A percentile compares a stretch with the other conserved stretches of the same genome.
These are phyloP conservation scores for Epistrophella euchroma DNA, from an alignment of 2,888 invertebrate genomes.

Conservation along the genomic window DNA sequence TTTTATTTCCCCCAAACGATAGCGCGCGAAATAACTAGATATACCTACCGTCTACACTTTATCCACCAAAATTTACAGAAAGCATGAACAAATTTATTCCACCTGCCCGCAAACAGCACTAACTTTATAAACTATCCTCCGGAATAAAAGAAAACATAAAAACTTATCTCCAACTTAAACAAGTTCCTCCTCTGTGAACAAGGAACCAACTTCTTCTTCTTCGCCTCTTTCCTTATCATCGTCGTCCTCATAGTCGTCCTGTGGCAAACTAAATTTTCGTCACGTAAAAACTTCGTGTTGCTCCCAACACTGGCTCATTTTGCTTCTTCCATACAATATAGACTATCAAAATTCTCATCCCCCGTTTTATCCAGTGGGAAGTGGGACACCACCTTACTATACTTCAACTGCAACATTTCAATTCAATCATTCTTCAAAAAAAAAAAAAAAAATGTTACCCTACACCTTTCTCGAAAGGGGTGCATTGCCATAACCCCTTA, in stretches of 20 bases:
- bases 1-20: constrained; percentile 10
- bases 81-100: constrained; percentile 58
- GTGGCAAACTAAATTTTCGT: constrained; percentile 63
- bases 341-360: background rate
- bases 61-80: constrained; percentile 43
- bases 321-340: background rate
- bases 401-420: constrained; percentile 66
- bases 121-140: constrained; percentile 42
- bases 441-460: constrained; percentile 15
- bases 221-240: background rate
- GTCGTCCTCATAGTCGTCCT: constrained; percentile 10
- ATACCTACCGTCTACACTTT: background rate
- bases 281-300: constrained; percentile 55
- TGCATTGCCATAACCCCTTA: constrained; percentile 34
- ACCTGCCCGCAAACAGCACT: constrained; percentile 48
- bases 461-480: constrained; percentile 4
- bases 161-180: constrained; percentile 63
- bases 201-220: constrained; percentile 32
- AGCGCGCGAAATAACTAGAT: constrained; percentile 11
- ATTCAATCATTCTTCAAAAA: constrained; percentile 60
- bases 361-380: background rate
- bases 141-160: constrained; percentile 33
- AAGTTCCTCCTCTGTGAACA: constrained; percentile 40
- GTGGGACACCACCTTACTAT: constrained; percentile 27
- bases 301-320: background rate